Evolutionary conservation across 2,888 invertebrate species (phyloP).

Genomic region (Apodemia mormo): DNA sequence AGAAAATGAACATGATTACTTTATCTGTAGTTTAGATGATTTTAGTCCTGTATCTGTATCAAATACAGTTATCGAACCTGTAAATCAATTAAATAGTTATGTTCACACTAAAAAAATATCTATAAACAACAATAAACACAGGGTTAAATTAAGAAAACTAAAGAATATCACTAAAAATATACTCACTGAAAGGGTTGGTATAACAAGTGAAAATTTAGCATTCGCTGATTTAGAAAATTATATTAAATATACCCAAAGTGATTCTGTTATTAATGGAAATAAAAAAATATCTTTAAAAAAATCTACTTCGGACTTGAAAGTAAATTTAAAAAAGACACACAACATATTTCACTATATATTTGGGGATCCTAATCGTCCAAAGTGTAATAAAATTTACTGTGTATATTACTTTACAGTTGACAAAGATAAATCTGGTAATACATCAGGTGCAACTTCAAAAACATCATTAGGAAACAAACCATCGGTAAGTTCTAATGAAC

Average conservation of each 20-base stretch:
- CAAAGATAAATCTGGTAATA: slow-evolving; percentile 40
- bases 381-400: slow-evolving; percentile 54
- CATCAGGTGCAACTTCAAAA: slow-evolving; percentile 35
- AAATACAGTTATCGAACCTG: slow-evolving; percentile 13
- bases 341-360: slow-evolving; percentile 60
- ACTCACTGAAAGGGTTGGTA: not conserved
- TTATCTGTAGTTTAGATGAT: slow-evolving; percentile 20
- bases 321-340: slow-evolving; percentile 34
- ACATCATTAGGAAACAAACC: slow-evolving; percentile 37
- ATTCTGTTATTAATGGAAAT: not conserved
- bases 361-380: slow-evolving; percentile 44
- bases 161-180: not conserved
- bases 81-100: not conserved
- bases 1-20: slow-evolving; percentile 11
- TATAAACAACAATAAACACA: not conserved
- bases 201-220: not conserved
- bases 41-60: slow-evolving; percentile 1
- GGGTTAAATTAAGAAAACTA: not conserved
- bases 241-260: not conserved
- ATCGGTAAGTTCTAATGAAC: slow-evolving; percentile 34
- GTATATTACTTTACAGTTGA: slow-evolving; percentile 65
- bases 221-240: not conserved
- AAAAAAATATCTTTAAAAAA: not conserved
- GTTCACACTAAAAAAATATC: no score
- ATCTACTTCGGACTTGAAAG: not conserved